A percentile compares a stretch with the other conserved stretches of the same genome.
These are phyloP conservation scores for Epizoanthus ramosus DNA, from an alignment of 92 coral and sea anemone species.

Conservation along the genomic window DNA sequence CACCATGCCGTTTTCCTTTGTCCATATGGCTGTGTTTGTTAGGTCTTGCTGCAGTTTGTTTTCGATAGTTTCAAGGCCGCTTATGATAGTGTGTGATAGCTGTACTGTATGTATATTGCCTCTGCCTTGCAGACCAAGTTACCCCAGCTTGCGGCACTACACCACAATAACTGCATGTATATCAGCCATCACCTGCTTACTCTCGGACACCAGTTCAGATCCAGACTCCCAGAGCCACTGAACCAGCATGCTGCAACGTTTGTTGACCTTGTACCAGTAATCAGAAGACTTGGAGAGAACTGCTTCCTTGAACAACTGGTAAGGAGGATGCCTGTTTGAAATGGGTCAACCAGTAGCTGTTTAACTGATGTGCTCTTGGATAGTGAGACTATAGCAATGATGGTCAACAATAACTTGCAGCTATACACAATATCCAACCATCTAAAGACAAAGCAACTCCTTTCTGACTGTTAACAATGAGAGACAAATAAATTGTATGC, in stretches of 20 bases:
- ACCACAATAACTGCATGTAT: constrained; percentile 98
- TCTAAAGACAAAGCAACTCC: no score
- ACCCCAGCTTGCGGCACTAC: constrained; percentile 92
- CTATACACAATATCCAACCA: no score
- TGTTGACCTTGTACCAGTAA: constrained; percentile 90
- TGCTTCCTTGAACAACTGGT: constrained; percentile 95
- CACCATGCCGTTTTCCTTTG: no score
- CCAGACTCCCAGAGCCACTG: constrained; percentile 89
- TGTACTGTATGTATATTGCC: no score
- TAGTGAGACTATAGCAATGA: no score
- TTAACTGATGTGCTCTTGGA: background rate
- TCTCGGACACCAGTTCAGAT: constrained; percentile 91
- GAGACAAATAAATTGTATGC: no score
- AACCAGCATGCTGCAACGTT: constrained; percentile 88
- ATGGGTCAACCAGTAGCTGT: no score
- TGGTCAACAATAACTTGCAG: no score
- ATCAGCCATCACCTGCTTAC: constrained; percentile 93
- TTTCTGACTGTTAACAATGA: background rate
- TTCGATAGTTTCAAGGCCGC: no score
- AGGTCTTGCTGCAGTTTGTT: no score
- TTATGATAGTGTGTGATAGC: no score
- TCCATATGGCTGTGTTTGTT: no score
- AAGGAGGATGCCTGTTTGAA: constrained; percentile 2
- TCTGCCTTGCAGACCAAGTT: constrained; percentile 60
- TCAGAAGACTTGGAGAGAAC: constrained; percentile 92